Evolutionary conservation across 2,888 invertebrate genomes (phyloP), one percentile per base, ranked within the genome.

Genomic region (Harpalus rufipes): DNA sequence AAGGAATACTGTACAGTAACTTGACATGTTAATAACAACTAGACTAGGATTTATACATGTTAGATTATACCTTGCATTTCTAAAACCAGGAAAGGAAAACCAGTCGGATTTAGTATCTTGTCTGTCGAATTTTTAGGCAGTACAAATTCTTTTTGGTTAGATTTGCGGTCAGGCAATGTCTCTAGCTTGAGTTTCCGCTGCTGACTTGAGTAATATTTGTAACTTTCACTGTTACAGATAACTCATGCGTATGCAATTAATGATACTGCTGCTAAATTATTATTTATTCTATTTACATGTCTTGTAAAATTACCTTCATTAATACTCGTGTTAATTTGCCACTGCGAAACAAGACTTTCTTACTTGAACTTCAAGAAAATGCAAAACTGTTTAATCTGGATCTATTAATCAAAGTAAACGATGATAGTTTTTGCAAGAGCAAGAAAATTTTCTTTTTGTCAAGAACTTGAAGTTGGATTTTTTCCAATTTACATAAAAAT

Each of bases 171-270:
- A 58, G 61, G 80, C 61, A 61, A 61, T 80, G 61, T 80, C 65
- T 80, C 61, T 39, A 39, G 41, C 63, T 56, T 51, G 44, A 8
- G 61, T 81, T 81, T 81, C 81, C 81, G 81, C 61, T 81, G 14
- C 18, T 41, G 61, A 21, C 65, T 78, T 81, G 81, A 65, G 59
- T 78, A 63, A 81, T 81, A 81, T 81, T 81, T 65, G 61, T 63
- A 65, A 81, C 81, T 81, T 81, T 81, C 81, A 81, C 81, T 81
- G 61, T 80, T 61, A 65, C 65, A 81, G 81, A 81, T 81, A 81
- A 81, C 65, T 81, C 81, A 81, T 81, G 81, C 81, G 81, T 81
- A 81, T 65, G 81, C 44, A 81, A 81, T 81, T 81, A 81, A 81
- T 81, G 51, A 44, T 41, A 79, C 56, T 8, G 32, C 25, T 78